Base-by-base conservation (phyloP, 2,888 invertebrate species). In the Panorpa germanica region DNA sequence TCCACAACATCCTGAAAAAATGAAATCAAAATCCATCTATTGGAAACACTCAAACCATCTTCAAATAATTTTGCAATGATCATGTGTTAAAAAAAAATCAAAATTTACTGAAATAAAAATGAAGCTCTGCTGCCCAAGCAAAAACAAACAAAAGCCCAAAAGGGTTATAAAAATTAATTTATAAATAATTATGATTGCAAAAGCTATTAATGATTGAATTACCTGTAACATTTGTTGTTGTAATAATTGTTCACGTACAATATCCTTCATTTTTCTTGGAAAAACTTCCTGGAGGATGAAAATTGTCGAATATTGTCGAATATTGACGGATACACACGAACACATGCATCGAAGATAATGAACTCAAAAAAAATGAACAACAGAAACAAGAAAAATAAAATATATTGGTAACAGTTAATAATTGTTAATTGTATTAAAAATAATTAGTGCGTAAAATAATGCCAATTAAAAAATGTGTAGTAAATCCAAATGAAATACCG, bases 241-340 rank as follows among this genome's bases (percentile, higher is more conserved):
- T 10, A 21, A 21, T 59, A 62, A 60, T 55, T 65, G 65, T 59
- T 69, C 67, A 55, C 69, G 68, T 52, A 74, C 71, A 63, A 73
- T 63, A 65, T 75, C 74, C 57, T 73, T 72, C 72, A 72, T 74
- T 71, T 75, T 75, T 65, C 71, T 71, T 52, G 75, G 74, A 63
- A 71, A 73, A 62, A 67, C 70, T 66, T 74, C 74, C 70, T 71
- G 70, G 65, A 34, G 33, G 29, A 33, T 25, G 27, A 22, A 33
- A 23, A 20, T 19, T 35, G 34, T 39, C 32, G 35, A 32, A 24
- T 33, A 36, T 28, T 34, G 31, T 29, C 31, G 22, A 25, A 34
- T 33, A 30, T 27, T 32, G 15, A 31, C 24, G 24, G 25, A n/a
- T 31, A 27, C 23, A 29, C 16, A 36, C 38, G 34, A 37, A 35